Percentiles rank a stretch among this genome's conserved stretches.
phyloP scores from a whole-genome alignment of 2,888 invertebrate species.

The Harpagoxenus sublaevis region DNA sequence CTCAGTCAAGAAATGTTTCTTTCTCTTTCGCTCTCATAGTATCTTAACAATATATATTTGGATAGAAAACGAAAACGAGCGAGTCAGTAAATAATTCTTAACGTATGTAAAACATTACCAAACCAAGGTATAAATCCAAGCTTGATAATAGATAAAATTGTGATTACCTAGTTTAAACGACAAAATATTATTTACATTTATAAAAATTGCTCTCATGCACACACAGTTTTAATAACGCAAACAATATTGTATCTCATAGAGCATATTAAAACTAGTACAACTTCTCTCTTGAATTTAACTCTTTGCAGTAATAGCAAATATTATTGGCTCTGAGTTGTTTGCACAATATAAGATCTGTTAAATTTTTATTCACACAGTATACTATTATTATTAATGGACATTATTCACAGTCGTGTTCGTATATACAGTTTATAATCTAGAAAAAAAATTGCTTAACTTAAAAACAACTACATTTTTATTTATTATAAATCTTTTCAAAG shows the following conservation, averaged over 20 bases:
- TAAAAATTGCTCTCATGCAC: slow-evolving; percentile 54
- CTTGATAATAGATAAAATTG: slow-evolving; percentile 65
- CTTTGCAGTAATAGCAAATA: slow-evolving; percentile 57
- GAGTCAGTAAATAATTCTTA: slow-evolving; percentile 32
- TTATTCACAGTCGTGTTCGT: slow-evolving; percentile 67
- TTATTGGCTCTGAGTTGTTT: slow-evolving; percentile 54
- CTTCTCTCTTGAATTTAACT: slow-evolving; percentile 57
- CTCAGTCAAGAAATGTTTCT: slow-evolving; percentile 52
- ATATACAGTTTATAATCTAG: slow-evolving; percentile 66
- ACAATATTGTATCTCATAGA: slow-evolving; percentile 55
- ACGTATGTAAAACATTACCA: slow-evolving; percentile 34
- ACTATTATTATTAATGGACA: slow-evolving; percentile 60
- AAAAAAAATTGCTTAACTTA: slow-evolving; percentile 61
- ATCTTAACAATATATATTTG: slow-evolving; percentile 41
- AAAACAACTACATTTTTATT: slow-evolving; percentile 62
- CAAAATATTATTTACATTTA: slow-evolving; percentile 64
- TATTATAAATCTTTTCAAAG: slow-evolving; percentile 58
- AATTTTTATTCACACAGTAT: slow-evolving; percentile 66
- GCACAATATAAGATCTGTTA: slow-evolving; percentile 56
- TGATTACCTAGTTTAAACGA: slow-evolving; percentile 60
- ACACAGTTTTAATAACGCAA: slow-evolving; percentile 61
- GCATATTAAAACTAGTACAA: slow-evolving; percentile 61
- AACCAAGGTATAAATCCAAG: slow-evolving; percentile 60
- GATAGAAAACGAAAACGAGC: slow-evolving; percentile 40
- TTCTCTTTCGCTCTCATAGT: slow-evolving; percentile 42